A percentile compares a stretch with the other conserved stretches of the same genome.
These are phyloP conservation scores for Channa maculata DNA, from an alignment of 2,113 vertebrate species.

Conservation along the genomic window DNA sequence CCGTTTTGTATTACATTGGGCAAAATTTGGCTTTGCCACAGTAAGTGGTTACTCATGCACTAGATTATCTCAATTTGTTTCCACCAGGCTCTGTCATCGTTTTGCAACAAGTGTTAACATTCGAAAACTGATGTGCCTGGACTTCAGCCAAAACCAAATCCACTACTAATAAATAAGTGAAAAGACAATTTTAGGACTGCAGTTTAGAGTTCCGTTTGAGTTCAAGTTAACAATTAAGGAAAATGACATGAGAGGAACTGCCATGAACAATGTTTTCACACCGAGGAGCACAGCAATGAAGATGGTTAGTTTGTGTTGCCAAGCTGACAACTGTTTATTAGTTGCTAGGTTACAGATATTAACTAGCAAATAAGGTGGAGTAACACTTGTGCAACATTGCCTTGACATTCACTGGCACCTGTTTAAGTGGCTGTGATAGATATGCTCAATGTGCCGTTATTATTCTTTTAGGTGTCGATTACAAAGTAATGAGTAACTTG, in stretches of 20 bases:
- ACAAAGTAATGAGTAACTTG: too few relatives aligned
- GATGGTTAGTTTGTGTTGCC: conserved; percentile 14
- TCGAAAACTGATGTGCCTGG: conserved; percentile 65
- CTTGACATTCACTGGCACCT: conserved; percentile 21
- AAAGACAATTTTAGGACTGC: conserved; percentile 16
- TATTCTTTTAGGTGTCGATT: too few relatives aligned
- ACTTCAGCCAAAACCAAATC: conserved; percentile 48
- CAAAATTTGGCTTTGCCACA: conserved; percentile 56
- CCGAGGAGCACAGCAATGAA: conserved; percentile 2
- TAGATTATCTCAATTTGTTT: conserved; percentile 69
- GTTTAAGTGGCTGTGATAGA: conserved; percentile 28
- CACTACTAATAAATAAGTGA: conserved; percentile 2
- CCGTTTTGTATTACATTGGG: conserved; percentile 35
- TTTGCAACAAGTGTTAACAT: conserved; percentile 53
- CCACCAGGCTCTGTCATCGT: conserved; percentile 59
- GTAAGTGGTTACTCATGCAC: conserved; percentile 66
- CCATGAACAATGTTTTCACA: conserved; percentile 2
- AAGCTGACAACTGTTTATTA: conserved; percentile 34
- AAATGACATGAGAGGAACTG: conserved; percentile 2
- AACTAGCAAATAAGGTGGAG: conserved; percentile 25
- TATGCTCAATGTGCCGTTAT: neutral
- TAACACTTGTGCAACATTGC: conserved; percentile 25
- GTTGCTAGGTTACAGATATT: conserved; percentile 47
- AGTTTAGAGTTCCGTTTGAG: conserved; percentile 24
- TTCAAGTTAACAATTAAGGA: conserved; percentile 21